These are phyloP conservation scores for Epizoanthus fatuus DNA, from an alignment of 92 coral and sea anemone species.

Conservation along the genomic window DNA sequence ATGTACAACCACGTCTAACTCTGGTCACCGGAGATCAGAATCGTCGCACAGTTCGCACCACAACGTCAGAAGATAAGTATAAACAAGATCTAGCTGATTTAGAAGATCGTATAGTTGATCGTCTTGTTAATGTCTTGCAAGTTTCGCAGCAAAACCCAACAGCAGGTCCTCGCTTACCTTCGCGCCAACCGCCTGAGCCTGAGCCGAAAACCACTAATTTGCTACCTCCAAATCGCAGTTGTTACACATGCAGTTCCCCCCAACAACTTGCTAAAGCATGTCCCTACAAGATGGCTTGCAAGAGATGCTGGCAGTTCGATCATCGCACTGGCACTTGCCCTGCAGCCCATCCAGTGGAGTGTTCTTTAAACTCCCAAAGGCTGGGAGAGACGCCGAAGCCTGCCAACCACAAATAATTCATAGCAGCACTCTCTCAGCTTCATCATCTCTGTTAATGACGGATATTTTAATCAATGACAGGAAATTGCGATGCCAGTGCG, in stretches of 20 bases:
- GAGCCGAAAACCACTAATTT: neutral
- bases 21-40: neutral
- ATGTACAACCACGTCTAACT: slow-evolving; percentile 12
- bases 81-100: slow-evolving; percentile 19
- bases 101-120: slow-evolving; percentile 48
- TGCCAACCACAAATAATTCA: slow-evolving; percentile 3
- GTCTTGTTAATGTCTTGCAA: slow-evolving; percentile 13
- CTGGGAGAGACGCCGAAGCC: slow-evolving; percentile 24
- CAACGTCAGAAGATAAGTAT: neutral
- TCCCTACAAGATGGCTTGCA: slow-evolving; percentile 46
- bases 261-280: slow-evolving; percentile 44
- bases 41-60: neutral
- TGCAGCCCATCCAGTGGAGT: slow-evolving; percentile 13
- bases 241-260: slow-evolving; percentile 39
- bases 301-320: slow-evolving; percentile 42
- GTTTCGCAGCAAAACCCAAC: neutral
- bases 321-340: slow-evolving; percentile 43
- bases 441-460: slow-evolving; percentile 13
- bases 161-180: neutral
- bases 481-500: slow-evolving; percentile 30
- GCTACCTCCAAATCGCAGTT: neutral
- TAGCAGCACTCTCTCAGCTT: slow-evolving; percentile 46
- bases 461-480: slow-evolving; percentile 25
- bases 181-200: no score
- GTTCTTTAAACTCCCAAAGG: slow-evolving; percentile 46